These are phyloP conservation scores for Sinonovacula constricta DNA, from an alignment of 1,140 invertebrate species.

Conservation along the genomic window DNA sequence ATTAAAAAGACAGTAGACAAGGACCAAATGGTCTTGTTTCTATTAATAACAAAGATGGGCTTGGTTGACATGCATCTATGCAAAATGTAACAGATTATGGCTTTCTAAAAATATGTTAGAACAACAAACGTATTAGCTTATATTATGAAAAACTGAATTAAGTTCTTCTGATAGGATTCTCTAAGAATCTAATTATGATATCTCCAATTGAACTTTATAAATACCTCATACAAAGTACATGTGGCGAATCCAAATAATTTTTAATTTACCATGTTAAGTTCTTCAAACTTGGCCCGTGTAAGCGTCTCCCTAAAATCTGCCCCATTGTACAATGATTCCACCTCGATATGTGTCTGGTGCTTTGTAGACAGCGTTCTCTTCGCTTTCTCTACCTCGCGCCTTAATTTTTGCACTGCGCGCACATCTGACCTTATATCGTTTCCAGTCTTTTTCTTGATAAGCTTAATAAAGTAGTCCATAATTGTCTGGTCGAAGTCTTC, in stretches of 20 bases:
- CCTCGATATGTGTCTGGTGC: constrained; percentile 98
- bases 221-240: not conserved
- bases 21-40: not conserved
- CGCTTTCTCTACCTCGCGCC: constrained; percentile 98
- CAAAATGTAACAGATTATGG: too few relatives aligned
- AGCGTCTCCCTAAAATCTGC: constrained; percentile 99
- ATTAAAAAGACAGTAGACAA: not conserved
- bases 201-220: not conserved
- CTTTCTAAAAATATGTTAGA: too few relatives aligned
- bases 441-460: constrained; percentile 99
- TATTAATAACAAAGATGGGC: not conserved
- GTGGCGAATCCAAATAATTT: not conserved
- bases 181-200: not conserved
- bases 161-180: not conserved
- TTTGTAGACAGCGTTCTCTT: constrained; percentile 96
- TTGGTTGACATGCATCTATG: too few relatives aligned
- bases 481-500: constrained; percentile 99
- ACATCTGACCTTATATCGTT: constrained; percentile 97
- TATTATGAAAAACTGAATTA: too few relatives aligned
- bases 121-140: too few relatives aligned
- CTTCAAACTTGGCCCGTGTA: constrained; percentile 99
- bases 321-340: constrained; percentile 98
- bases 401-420: constrained; percentile 95
- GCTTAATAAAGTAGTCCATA: constrained; percentile 98
- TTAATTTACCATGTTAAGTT: constrained; percentile 95